These are phyloP conservation scores for Himalopsyche anomala DNA, from an alignment of 2,888 invertebrate species.

Conservation along the genomic window DNA sequence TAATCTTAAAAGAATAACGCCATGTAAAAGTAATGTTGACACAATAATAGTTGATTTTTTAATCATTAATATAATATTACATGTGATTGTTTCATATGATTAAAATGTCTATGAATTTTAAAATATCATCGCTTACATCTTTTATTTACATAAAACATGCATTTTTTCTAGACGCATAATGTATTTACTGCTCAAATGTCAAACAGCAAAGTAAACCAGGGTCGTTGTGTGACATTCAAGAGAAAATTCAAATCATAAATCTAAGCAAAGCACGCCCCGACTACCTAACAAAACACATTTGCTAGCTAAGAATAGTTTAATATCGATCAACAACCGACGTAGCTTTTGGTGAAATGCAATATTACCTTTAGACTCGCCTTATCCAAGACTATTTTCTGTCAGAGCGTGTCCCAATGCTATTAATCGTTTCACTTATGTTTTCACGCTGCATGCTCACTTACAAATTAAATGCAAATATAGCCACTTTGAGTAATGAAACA, in stretches of 20 bases:
- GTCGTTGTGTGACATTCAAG: slow-evolving; percentile 55
- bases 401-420: slow-evolving; percentile 58
- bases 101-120: background rate
- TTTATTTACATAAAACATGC: slow-evolving; percentile 32
- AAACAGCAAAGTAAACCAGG: slow-evolving; percentile 43
- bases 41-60: no score
- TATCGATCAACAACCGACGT: slow-evolving; percentile 53
- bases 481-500: slow-evolving; percentile 62
- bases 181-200: slow-evolving; percentile 55
- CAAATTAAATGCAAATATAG: slow-evolving; percentile 63
- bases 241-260: slow-evolving; percentile 58
- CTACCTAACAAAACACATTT: slow-evolving; percentile 49
- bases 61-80: no score
- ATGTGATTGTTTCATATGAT: background rate
- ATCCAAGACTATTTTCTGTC: slow-evolving; percentile 53
- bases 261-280: slow-evolving; percentile 45
- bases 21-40: no score
- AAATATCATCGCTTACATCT: background rate
- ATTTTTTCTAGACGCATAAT: slow-evolving; percentile 48
- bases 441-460: slow-evolving; percentile 59
- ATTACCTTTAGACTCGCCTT: slow-evolving; percentile 44
- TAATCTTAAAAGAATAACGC: no score
- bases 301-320: slow-evolving; percentile 49
- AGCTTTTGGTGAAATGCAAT: slow-evolving; percentile 51
- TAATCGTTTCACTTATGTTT: slow-evolving; percentile 58